Conservation (phyloP, 2,113 vertebrate genomes). For the Eudorcas thomsonii region DNA sequence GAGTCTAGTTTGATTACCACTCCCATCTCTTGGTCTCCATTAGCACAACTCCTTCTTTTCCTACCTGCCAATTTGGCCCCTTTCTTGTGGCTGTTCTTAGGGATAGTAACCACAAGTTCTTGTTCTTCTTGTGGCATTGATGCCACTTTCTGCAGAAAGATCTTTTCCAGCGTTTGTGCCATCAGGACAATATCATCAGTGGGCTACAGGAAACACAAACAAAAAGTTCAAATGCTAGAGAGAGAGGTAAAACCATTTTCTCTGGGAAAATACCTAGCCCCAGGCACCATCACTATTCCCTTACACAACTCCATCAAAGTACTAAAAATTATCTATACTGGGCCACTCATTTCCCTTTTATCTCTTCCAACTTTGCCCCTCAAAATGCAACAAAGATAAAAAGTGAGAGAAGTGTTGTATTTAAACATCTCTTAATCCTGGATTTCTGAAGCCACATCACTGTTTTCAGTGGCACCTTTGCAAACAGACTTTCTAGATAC, state of each 20-base stretch:
- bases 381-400: not conserved
- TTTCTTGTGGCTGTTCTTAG: constrained; percentile 86
- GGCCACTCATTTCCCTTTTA: not conserved
- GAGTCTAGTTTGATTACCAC: not conserved
- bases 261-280: not conserved
- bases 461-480: not conserved
- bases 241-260: accelerated
- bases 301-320: not conserved
- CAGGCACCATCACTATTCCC: not conserved
- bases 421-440: not conserved
- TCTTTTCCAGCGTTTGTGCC: constrained; percentile 95
- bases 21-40: not conserved
- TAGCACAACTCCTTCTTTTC: not conserved
- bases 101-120: constrained; percentile 86
- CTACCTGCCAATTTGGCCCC: constrained; percentile 82
- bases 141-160: constrained; percentile 94
- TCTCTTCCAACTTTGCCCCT: not conserved
- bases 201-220: constrained; percentile 77
- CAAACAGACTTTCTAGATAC: not conserved
- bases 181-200: constrained; percentile 95
- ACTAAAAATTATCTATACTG: not conserved
- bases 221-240: not conserved
- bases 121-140: constrained; percentile 94
- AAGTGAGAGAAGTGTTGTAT: not conserved
- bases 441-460: not conserved